These are phyloP conservation scores for Tapirus terrestris DNA, from an alignment of 2,113 vertebrate species.

Conservation along the genomic window DNA sequence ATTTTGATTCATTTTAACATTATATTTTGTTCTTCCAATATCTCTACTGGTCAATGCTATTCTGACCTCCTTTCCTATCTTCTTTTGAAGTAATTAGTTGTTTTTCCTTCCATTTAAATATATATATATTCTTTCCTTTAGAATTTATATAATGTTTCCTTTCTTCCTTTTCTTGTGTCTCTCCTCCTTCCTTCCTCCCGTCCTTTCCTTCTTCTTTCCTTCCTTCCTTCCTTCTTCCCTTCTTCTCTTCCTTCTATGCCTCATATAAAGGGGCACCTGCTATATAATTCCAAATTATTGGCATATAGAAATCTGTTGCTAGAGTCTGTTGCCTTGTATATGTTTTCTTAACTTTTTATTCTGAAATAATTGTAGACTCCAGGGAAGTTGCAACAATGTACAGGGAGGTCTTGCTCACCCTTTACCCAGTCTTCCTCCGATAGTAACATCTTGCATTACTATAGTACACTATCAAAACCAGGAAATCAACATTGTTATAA, in stretches of 20 bases:
- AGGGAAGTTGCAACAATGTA: not conserved
- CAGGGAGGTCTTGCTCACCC: rapidly evolving
- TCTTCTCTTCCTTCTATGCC: not conserved
- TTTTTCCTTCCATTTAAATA: not conserved
- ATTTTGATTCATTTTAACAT: not conserved
- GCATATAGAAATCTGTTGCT: not conserved
- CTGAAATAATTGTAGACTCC: not conserved
- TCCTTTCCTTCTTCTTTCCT: not conserved
- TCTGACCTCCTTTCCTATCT: not conserved
- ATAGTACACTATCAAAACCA: not conserved
- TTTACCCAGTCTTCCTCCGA: not conserved
- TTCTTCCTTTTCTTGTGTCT: not conserved
- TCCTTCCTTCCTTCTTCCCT: not conserved
- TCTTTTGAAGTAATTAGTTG: not conserved
- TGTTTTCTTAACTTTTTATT: conserved; percentile 1
- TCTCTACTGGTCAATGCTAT: not conserved
- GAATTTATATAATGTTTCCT: not conserved
- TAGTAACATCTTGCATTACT: not conserved
- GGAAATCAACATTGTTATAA: not conserved
- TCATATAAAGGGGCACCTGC: not conserved
- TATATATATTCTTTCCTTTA: not conserved
- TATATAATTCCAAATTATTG: not conserved
- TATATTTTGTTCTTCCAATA: not conserved
- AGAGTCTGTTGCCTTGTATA: not conserved
- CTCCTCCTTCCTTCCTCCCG: not conserved